Evolutionary conservation across 2,113 vertebrate species (phyloP).

Genomic region (Emberiza fucata): DNA sequence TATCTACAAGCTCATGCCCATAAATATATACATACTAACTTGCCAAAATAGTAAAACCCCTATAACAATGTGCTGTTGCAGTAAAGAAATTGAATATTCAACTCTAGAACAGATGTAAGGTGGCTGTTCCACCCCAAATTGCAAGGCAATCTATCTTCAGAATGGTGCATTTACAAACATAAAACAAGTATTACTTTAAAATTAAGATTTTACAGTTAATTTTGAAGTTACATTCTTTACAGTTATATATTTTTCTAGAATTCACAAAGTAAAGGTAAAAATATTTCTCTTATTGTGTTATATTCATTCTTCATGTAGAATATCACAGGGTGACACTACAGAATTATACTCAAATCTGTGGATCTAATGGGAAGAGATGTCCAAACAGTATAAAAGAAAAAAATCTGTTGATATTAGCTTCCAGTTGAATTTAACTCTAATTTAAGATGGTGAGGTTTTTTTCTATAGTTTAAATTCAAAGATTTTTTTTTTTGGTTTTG

Average conservation of each 20-base stretch:
- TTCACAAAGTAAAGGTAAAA: not conserved
- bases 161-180: not conserved
- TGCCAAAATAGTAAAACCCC: not conserved
- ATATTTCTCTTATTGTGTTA: not conserved
- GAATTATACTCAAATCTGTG: not conserved
- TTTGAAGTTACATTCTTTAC: not conserved
- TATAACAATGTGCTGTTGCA: not conserved
- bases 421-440: not conserved
- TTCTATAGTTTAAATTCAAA: not conserved
- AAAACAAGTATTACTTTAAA: not conserved
- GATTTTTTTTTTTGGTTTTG: accelerated
- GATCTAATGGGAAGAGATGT: not conserved
- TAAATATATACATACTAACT: not conserved
- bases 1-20: accelerated
- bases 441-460: accelerated
- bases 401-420: not conserved
- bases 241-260: not conserved
- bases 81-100: not conserved
- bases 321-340: not conserved
- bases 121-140: not conserved
- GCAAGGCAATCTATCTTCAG: not conserved
- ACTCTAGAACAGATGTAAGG: not conserved
- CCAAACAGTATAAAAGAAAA: not conserved
- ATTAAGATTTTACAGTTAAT: not conserved
- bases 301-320: not conserved